Base-by-base conservation (phyloP, 2,888 invertebrate species). In the Euclidia mi region DNA sequence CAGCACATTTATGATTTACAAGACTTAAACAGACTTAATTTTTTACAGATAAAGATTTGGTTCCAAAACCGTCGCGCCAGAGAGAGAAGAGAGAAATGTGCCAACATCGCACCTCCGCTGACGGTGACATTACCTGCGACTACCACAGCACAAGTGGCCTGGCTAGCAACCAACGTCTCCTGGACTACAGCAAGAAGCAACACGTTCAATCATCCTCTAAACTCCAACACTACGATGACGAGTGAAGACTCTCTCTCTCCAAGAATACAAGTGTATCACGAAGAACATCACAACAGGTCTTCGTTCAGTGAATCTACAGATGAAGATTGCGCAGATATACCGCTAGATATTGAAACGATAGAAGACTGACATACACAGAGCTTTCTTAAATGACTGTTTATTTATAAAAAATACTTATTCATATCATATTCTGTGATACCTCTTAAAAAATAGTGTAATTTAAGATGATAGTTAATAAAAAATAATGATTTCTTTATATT, bases 61-160 rank as follows among this genome's bases (percentile, higher is more conserved):
- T 97, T 97, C 83, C 97, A 97, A 95, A 97, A 97, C 85, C 95
- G 97, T 40, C 95, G 97, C 43, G 97, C 97, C 0, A 94, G 97
- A 28, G 97, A 97, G 76, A 91, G 97, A 65, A 94, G 97, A 69
- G 97, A 97, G 85, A 95, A 95, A 75, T 85, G 81, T 46, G 68
- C 75, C 0, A 84, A 62, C 17, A 87, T 94, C 1, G 66, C 81
- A 0, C 92, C 92, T 0, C 94, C 94, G 1, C 71, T 80, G 15
- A 87, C 85, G 0, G 79, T 92, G 1, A 76, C 90, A 1, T 65
- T 94, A n/a, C 87, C 90, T 2, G 82, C 94, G 0, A 89, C 91
- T 0, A 57, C 81, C 2, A 43, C 57, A 1, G 40, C 63, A 3
- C 71, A 60, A n/a, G 14, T 56, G 7, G 37, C 61, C 2, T 29